Percentiles rank a stretch among this genome's conserved stretches.
phyloP scores from a whole-genome alignment of 2,888 invertebrate species.

The Linhomoeus sp. region DNA sequence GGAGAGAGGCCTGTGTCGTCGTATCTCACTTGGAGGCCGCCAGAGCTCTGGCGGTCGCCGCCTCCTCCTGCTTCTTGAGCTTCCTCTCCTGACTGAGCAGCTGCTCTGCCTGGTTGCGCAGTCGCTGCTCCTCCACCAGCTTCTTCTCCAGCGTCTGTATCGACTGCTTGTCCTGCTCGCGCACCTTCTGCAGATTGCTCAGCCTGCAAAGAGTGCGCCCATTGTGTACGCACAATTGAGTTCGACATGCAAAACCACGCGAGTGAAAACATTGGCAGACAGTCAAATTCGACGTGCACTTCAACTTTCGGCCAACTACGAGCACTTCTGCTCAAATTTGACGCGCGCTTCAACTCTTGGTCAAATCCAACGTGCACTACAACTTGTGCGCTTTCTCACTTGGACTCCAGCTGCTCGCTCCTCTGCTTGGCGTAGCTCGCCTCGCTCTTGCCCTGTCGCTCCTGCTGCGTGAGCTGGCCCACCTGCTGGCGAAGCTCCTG shows the following conservation, averaged over 20 bases:
- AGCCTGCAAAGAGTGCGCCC: conserved; percentile 36
- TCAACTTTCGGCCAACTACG: not conserved
- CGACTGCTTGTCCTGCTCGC: conserved; percentile 56
- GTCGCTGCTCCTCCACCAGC: conserved; percentile 61
- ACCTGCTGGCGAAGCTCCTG: conserved; percentile 51
- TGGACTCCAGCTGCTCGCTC: conserved; percentile 65
- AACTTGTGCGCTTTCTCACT: conserved; percentile 42
- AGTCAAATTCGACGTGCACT: not conserved
- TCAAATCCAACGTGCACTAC: too few species aligned
- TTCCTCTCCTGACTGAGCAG: conserved; percentile 39
- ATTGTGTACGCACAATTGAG: not conserved
- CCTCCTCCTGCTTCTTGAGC: conserved; percentile 49
- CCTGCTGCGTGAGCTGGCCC: conserved; percentile 40
- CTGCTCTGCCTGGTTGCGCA: conserved; percentile 49
- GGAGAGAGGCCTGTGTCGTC: too few species aligned
- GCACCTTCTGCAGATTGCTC: conserved; percentile 49
- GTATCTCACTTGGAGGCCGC: not conserved
- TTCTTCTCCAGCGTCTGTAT: conserved; percentile 54
- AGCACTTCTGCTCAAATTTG: too few species aligned
- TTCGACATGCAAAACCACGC: not conserved
- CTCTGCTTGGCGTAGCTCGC: conserved; percentile 58
- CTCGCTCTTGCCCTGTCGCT: conserved; percentile 49
- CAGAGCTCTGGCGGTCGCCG: conserved; percentile 29
- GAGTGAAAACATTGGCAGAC: not conserved
- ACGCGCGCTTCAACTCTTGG: too few species aligned